Base-by-base conservation (phyloP, 2,797 vertebrate species). In the Takifugu rubripes region DNA sequence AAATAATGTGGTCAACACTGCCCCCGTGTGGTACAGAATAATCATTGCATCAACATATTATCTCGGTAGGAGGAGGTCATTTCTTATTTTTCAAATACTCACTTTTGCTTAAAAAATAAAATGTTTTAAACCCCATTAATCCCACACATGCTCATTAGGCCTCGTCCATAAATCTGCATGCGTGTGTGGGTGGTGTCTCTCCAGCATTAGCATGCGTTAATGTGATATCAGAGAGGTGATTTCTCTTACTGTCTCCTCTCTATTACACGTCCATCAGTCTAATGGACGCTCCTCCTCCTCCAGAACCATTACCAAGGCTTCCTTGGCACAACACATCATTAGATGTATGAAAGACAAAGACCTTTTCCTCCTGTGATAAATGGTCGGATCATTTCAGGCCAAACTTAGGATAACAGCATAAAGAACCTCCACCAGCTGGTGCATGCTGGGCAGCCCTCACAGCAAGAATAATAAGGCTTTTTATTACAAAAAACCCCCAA, bases 51-150 rank as follows among this genome's bases (percentile, higher is more conserved):
- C 47, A 3, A 36, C 33, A 21, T 44, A 12, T 40, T 40, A 40
- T 1, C 0, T 1, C 2, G 2, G 9, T 14, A 26, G 25, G 25
- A 21, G 7, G 6, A 16, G 50, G n/a, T 26, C 16, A 56, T 44
- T 48, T 80, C 78, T 66, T 70, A 74, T 25, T 40, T 62, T 65
- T 74, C 21, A 21, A 21, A 21, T 21, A 21, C 21, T 21, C 21
- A 21, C 21, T 21, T 21, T 21, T 21, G 21, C 21, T 21, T 21
- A 21, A 21, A 21, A 61, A 75, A 69, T 81, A 75, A 78, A 76
- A 60, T 61, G 42, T 68, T 78, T 72, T 72, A 66, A 69, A 83
- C 67, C 78, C 81, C 82, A 87, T 90, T 90, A 84, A 78, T 68
- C 75, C 64, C n/a, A 48, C 31, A 73, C 71, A 54, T n/a, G 55